Evolutionary conservation across 2,797 vertebrate species (phyloP), one percentile per base, ranked within the genome.

Genomic region (Erpetoichthys calabaricus): DNA sequence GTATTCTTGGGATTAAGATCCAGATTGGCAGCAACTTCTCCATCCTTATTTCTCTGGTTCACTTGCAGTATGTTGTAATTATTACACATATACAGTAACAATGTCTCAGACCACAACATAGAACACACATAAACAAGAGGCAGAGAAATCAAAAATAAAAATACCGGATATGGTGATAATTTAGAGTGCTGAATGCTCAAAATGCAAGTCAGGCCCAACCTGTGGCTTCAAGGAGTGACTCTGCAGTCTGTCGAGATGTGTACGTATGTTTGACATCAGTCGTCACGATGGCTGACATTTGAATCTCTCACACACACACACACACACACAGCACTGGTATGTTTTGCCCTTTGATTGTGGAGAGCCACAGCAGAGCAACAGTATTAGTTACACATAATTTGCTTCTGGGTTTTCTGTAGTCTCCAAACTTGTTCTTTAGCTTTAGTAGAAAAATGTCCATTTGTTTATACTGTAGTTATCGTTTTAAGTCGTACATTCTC

Each of bases 321-420:
- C n/a, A 45, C 47, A 42, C 25, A 43, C 44, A 43, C 5, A 42
- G 8, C 42, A 54, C 5, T 42, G 8, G 41, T 54, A 54, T 42
- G 7, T 41, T 42, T 42, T 41, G n/a, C 51, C 6, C 25, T 54
- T 54, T 54, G 10, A 54, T 54, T 54, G 44, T 42, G 41, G 41
- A 54, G 53, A 54, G 44, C 53, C 53, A 54, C 53, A 6, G 25
- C 41, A 43, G 53, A 43, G 53, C 53, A 1, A 25, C 25, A 25
- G 25, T 54, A 42, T 54, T 54, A 54, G 53, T 54, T 54, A 54
- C 53, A 54, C 53, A 42, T 54, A 54, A 54, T 54, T 54, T 54
- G 53, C 51, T 56, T 46, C 49, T 10, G 59, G 45, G 53, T 7
- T 54, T 45, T n/a, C 42, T 55, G 25, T 46, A 42, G 43, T 43